Conservation (phyloP, 2,888 invertebrate species). For the Clistopyga incitator region DNA sequence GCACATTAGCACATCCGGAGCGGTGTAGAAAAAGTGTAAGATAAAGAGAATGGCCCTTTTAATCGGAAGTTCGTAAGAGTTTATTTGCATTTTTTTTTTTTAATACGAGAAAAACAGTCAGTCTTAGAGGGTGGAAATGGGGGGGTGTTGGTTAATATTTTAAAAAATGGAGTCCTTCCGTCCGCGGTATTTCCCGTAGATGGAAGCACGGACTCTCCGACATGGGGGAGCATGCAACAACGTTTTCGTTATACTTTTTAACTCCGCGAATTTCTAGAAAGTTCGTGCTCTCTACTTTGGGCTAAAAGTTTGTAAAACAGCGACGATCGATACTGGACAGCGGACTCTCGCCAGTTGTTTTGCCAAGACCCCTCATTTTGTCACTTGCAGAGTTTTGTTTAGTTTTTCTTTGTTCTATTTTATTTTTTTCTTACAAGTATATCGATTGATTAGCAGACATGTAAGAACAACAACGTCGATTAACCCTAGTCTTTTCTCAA, state of each 20-base stretch:
- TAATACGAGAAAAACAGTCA: slow-evolving; percentile 76
- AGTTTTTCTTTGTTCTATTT: neutral
- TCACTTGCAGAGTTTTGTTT: slow-evolving; percentile 23
- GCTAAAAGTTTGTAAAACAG: slow-evolving; percentile 47
- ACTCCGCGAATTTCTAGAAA: slow-evolving; percentile 14
- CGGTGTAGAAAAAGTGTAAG: slow-evolving; percentile 66
- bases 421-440: slow-evolving; percentile 42
- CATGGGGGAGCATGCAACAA: slow-evolving; percentile 30
- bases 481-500: slow-evolving; percentile 52
- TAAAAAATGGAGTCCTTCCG: slow-evolving; percentile 63
- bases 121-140: slow-evolving; percentile 76
- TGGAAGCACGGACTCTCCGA: slow-evolving; percentile 31
- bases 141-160: slow-evolving; percentile 50
- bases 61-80: slow-evolving; percentile 64
- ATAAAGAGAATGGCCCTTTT: slow-evolving; percentile 65
- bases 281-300: slow-evolving; percentile 30
- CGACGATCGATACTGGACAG: slow-evolving; percentile 56
- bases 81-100: slow-evolving; percentile 41
- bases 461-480: slow-evolving; percentile 66
- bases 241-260: slow-evolving; percentile 23
- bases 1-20: slow-evolving; percentile 56
- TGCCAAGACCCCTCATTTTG: slow-evolving; percentile 28
- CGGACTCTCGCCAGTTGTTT: slow-evolving; percentile 18
- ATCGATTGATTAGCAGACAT: slow-evolving; percentile 66
- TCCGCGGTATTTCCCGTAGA: slow-evolving; percentile 30